Base-by-base conservation (phyloP, 2,888 invertebrate genomes). In the Seira musarum region DNA sequence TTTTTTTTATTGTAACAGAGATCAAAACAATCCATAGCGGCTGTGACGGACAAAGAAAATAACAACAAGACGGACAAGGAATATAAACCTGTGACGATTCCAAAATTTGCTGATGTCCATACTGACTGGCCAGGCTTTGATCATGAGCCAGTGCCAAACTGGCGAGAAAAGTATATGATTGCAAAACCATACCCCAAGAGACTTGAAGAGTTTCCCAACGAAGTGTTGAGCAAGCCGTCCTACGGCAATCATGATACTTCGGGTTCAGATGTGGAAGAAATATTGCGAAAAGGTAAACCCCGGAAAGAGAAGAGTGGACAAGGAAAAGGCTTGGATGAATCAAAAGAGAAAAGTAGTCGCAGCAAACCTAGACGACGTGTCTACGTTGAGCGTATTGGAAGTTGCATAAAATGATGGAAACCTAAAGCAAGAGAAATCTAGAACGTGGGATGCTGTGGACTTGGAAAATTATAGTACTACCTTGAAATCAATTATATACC, bases 111-210 rank as follows among this genome's bases (percentile, higher is more conserved):
- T 22, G 75, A 76, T 10, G 75, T 76, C 6, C 75, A 76, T 17
- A 76, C 75, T 5, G 19, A 21, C n/a, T 76, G 75, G 75, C 75
- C 75, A 15, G 75, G 75, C 6, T 76, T 76, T 21, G 75, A 68
- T 0, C 75, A 76, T 46, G 68, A 76, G 53, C 75, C 75, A 5
- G 57, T 76, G 46, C 75, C 75, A 61, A 64, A 76, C 64, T 76
- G 75, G 75, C 19, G 68, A 35, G 61, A 69, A n/a, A 76, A 76
- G 57, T 76, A 76, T 40, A 61, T 68, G 68, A 46, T 76, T 49
- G 75, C 75, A 3, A 76, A 76, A 30, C 69, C 75, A 2, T 76
- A 68, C 22, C 75, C 68, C 25, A n/a, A 22, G 35, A 17, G 13
- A 17, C 17, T 69, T 10, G 61, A 40, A 8, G 71, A 61, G 8